These are phyloP conservation scores for Eidolon dupreanum DNA, from an alignment of 2,797 vertebrate genomes.

Conservation along the genomic window DNA sequence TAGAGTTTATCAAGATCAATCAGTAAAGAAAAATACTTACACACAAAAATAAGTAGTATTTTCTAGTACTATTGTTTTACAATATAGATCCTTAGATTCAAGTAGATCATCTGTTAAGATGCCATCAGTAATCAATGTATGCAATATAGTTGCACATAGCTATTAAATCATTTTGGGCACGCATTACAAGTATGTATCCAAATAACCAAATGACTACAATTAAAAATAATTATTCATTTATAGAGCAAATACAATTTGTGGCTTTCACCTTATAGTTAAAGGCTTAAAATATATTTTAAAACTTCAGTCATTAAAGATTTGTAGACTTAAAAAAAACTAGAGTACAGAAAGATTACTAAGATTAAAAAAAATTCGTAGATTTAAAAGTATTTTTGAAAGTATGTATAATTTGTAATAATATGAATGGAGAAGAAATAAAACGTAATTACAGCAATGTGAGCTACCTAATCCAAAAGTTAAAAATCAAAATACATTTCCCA, in stretches of 20 bases:
- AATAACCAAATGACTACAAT: slow-evolving; percentile 14
- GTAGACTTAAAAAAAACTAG: too few relatives aligned
- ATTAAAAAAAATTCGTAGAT: not conserved
- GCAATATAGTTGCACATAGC: not conserved
- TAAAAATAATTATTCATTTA: slow-evolving; percentile 28
- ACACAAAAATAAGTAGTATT: slow-evolving; percentile 11
- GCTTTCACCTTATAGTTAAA: slow-evolving; percentile 9
- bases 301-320: not conserved
- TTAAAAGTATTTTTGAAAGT: slow-evolving; percentile 21
- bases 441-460: not conserved
- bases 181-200: not conserved
- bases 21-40: not conserved
- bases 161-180: slow-evolving; percentile 22
- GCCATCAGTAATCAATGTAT: not conserved
- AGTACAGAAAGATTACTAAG: too few relatives aligned
- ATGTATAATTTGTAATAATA: not conserved
- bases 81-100: slow-evolving; percentile 1
- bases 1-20: slow-evolving; percentile 1
- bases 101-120: slow-evolving; percentile 19
- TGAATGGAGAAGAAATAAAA: slow-evolving; percentile 23
- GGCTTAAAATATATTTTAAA: slow-evolving; percentile 46
- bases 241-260: slow-evolving; percentile 21
- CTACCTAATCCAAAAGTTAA: slow-evolving; percentile 23
- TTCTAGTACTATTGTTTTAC: not conserved
- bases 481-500: slow-evolving; percentile 62